Conservation (phyloP, 2,797 vertebrate genomes). For the Eidolon dupreanum region DNA sequence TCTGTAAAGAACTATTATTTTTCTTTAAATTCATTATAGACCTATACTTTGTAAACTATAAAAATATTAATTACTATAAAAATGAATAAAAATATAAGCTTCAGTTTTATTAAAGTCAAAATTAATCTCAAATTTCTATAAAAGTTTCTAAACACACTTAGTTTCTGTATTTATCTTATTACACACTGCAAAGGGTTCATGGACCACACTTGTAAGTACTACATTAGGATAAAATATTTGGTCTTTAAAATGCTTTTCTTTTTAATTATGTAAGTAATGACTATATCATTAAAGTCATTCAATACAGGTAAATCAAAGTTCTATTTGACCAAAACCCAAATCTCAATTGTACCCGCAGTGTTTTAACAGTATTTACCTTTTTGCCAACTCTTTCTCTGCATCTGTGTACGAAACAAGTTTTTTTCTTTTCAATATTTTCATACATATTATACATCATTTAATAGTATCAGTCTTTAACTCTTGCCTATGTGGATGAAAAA, state of each 20-base stretch:
- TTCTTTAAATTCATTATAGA: not conserved
- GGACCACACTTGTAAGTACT: not conserved
- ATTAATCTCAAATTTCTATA: not conserved
- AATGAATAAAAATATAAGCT: not conserved
- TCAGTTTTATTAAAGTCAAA: constrained; percentile 54
- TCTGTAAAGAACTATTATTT: not conserved
- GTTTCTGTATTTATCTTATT: not conserved
- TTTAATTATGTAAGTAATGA: not conserved
- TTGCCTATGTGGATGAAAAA: not conserved
- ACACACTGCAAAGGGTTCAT: not conserved
- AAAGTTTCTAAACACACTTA: not conserved
- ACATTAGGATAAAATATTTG: constrained; percentile 22
- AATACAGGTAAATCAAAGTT: not conserved
- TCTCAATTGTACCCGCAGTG: not conserved
- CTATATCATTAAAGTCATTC: not conserved
- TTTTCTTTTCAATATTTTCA: not conserved
- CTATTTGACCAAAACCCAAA: constrained; percentile 1
- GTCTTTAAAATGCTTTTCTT: constrained; percentile 26
- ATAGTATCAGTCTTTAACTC: not conserved
- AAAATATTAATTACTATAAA: not conserved
- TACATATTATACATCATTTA: not conserved
- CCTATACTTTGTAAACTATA: not conserved
- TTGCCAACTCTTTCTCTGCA: not conserved
- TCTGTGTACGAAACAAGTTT: not conserved
- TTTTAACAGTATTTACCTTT: not conserved